phyloP scores from a whole-genome alignment of 2,113 vertebrate species.

The Piprites chloris region DNA sequence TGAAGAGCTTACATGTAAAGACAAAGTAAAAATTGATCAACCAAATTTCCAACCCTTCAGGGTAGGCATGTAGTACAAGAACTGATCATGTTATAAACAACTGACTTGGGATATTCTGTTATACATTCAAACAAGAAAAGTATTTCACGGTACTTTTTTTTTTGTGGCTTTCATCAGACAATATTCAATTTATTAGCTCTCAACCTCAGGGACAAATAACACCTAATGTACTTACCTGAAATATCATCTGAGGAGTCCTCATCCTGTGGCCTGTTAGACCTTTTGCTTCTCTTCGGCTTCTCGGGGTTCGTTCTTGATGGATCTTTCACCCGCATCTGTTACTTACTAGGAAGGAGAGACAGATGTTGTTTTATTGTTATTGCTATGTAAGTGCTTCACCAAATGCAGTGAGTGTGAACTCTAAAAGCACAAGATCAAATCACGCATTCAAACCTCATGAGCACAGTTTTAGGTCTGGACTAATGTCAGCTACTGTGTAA shows the following conservation, averaged over 20 bases:
- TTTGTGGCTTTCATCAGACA: not conserved
- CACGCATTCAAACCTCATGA: not conserved
- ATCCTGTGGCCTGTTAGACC: constrained; percentile 84
- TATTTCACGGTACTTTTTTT: not conserved
- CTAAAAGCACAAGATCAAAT: not conserved
- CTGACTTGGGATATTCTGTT: not conserved
- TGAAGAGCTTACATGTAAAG: not conserved
- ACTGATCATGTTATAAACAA: not conserved
- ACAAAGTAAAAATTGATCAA: not conserved
- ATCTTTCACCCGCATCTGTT: constrained; percentile 97
- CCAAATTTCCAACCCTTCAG: not conserved
- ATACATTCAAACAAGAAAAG: not conserved
- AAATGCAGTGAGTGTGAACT: not conserved
- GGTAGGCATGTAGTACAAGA: not conserved
- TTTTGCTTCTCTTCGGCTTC: constrained; percentile 90
- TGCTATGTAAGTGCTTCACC: not conserved
- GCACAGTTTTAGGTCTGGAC: not conserved
- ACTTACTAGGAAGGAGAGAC: constrained; percentile 57
- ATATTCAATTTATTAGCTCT: not conserved
- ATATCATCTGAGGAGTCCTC: constrained; percentile 97
- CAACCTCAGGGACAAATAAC: not conserved
- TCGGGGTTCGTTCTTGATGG: constrained; percentile 84
- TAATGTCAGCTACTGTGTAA: not conserved
- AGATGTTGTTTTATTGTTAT: not conserved
- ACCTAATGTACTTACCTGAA: constrained; percentile 77